A percentile compares a stretch with the other conserved stretches of the same genome.
phyloP scores from a whole-genome alignment of 2,113 vertebrate species.

The Platanista minor region DNA sequence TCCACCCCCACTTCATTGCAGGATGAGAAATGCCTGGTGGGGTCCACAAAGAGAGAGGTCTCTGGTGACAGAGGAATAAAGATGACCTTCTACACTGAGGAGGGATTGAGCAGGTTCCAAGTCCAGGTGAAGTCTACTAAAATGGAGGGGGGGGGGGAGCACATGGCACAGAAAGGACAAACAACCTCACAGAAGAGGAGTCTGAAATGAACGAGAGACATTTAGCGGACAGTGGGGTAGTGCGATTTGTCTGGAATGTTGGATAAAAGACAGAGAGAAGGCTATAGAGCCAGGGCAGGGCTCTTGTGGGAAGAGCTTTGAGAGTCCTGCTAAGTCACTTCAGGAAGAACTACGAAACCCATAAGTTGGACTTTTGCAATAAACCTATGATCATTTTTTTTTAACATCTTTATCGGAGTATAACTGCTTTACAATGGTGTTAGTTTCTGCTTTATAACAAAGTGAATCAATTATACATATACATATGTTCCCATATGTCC shows the following conservation, averaged over 20 bases:
- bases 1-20: fast-evolving
- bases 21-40: not conserved
- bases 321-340: fast-evolving
- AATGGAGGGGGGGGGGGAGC: fast-evolving
- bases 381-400: not conserved
- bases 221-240: fast-evolving
- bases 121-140: not conserved
- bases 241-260: fast-evolving
- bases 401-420: too few relatives aligned
- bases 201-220: too few relatives aligned
- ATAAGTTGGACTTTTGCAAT: too few relatives aligned
- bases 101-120: not conserved
- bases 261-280: not conserved
- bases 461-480: too few relatives aligned
- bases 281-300: fast-evolving
- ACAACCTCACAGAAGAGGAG: not conserved
- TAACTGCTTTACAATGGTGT: too few relatives aligned
- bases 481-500: too few relatives aligned
- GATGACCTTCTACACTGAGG: not conserved
- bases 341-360: fast-evolving
- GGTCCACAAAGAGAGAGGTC: not conserved
- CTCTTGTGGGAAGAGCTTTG: fast-evolving
- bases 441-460: too few relatives aligned
- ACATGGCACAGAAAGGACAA: not conserved
- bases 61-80: not conserved